Percentiles rank a stretch among this genome's conserved stretches.
Conservation (phyloP, 2,888 invertebrate species). For the Spialia ferax region DNA sequence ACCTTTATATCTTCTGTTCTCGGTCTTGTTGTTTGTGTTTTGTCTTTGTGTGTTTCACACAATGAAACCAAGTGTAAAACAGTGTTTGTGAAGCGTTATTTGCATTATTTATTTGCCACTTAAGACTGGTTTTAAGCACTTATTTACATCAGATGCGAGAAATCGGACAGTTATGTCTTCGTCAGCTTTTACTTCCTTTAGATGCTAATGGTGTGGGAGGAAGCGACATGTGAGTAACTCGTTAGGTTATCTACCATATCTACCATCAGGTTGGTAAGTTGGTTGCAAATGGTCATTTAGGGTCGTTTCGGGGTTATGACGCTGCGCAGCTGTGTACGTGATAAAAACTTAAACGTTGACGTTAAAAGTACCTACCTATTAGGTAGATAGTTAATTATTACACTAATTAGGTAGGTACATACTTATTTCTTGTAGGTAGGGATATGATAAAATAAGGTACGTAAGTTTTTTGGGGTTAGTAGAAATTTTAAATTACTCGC, state of each 20-base stretch:
- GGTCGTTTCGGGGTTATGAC: slow-evolving; percentile 41
- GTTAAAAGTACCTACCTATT: not conserved
- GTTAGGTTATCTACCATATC: slow-evolving; percentile 8
- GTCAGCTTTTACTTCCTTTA: slow-evolving; percentile 1
- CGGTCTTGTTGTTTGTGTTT: too few species aligned
- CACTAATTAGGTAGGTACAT: too few species aligned
- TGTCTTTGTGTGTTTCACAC: too few species aligned
- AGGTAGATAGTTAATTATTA: too few species aligned
- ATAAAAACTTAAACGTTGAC: not conserved
- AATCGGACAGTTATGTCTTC: not conserved
- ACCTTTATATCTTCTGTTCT: too few species aligned
- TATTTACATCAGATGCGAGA: not conserved
- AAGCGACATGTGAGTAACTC: not conserved
- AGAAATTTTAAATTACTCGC: too few species aligned
- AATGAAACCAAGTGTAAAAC: too few species aligned
- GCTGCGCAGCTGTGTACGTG: not conserved
- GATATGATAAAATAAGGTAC: too few species aligned
- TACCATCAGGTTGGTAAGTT: not conserved
- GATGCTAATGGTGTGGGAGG: not conserved
- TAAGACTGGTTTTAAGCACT: not conserved
- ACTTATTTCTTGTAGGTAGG: too few species aligned
- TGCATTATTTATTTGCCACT: not conserved
- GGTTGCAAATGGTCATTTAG: slow-evolving; percentile 42
- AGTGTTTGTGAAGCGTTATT: too few species aligned
- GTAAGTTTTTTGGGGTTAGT: too few species aligned